Conservation (phyloP, 2,888 invertebrate genomes). For the Drosophila robusta region DNA sequence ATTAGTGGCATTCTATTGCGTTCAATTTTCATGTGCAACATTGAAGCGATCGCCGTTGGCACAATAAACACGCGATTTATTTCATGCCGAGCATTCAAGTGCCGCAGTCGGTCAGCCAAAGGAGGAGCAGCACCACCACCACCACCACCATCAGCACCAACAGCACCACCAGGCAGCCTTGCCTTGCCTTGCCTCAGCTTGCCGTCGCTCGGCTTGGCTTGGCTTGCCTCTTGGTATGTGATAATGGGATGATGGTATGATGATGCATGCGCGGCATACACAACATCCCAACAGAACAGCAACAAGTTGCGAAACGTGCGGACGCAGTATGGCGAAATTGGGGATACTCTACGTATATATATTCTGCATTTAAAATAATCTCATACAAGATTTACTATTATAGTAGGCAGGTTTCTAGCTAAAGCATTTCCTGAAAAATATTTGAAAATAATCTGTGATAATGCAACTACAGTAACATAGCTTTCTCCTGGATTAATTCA, state of each 20-base stretch:
- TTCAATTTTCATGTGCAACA: slow-evolving; percentile 82
- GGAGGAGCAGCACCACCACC: slow-evolving; percentile 58
- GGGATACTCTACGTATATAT: slow-evolving; percentile 23
- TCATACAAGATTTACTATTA: not conserved
- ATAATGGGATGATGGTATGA: slow-evolving; percentile 82
- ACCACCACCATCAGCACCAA: slow-evolving; percentile 18
- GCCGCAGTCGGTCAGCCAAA: slow-evolving; percentile 73
- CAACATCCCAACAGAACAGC: slow-evolving; percentile 64
- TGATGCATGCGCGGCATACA: slow-evolving; percentile 81
- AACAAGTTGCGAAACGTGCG: slow-evolving; percentile 19
- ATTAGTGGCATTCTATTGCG: slow-evolving; percentile 81
- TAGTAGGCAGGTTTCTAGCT: no score
- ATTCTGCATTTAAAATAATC: not conserved
- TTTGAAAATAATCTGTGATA: no score
- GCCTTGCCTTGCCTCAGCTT: slow-evolving; percentile 31
- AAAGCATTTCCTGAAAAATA: not conserved
- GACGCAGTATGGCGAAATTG: slow-evolving; percentile 5
- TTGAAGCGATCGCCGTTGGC: slow-evolving; percentile 76
- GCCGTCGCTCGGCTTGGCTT: slow-evolving; percentile 21
- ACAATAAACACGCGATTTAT: slow-evolving; percentile 82
- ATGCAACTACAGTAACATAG: no score
- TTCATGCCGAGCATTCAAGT: slow-evolving; percentile 80
- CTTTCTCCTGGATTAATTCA: no score
- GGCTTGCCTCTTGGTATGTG: slow-evolving; percentile 75
- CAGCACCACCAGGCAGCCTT: slow-evolving; percentile 41